Conservation (phyloP, 1,140 invertebrate genomes). For the Cydia fagiglandana region DNA sequence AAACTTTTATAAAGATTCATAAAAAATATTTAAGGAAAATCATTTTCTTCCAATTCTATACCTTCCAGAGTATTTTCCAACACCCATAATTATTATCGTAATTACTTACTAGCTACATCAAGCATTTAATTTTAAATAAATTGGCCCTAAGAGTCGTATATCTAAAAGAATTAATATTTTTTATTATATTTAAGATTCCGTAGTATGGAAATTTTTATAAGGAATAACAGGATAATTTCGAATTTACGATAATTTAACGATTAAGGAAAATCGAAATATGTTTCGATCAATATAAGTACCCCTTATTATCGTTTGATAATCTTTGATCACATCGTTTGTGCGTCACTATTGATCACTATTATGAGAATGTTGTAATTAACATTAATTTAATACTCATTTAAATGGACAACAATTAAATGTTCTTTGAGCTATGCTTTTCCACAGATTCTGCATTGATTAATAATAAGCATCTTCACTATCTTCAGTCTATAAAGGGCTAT, state of each 20-base stretch:
- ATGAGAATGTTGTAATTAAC: slow-evolving; percentile 39
- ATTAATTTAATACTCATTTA: slow-evolving; percentile 25
- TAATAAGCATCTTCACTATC: slow-evolving; percentile 43
- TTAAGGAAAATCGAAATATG: slow-evolving; percentile 14
- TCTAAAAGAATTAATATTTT: background rate
- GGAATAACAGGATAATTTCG: slow-evolving; percentile 18
- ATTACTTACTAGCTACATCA: slow-evolving; percentile 15
- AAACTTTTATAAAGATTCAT: slow-evolving; percentile 68
- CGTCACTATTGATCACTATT: slow-evolving; percentile 65
- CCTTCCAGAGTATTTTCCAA: slow-evolving; percentile 43
- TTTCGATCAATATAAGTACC: slow-evolving; percentile 22
- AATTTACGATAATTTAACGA: slow-evolving; percentile 1
- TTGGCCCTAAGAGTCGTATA: slow-evolving; percentile 21
- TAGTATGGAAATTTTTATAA: slow-evolving; percentile 1
- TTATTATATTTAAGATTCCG: slow-evolving; percentile 9
- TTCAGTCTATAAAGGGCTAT: slow-evolving; percentile 43
- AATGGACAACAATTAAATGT: slow-evolving; percentile 29
- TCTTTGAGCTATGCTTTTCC: slow-evolving; percentile 24
- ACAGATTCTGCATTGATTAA: slow-evolving; percentile 32
- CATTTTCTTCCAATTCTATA: slow-evolving; percentile 49
- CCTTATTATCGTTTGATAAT: slow-evolving; percentile 28
- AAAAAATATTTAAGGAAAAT: slow-evolving; percentile 72
- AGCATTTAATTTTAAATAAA: slow-evolving; percentile 25
- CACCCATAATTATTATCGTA: slow-evolving; percentile 9
- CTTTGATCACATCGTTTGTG: slow-evolving; percentile 65